Percentiles rank a stretch among this genome's conserved stretches.
phyloP scores from a whole-genome alignment of 2,888 invertebrate genomes.

The Lissonota sp. region DNA sequence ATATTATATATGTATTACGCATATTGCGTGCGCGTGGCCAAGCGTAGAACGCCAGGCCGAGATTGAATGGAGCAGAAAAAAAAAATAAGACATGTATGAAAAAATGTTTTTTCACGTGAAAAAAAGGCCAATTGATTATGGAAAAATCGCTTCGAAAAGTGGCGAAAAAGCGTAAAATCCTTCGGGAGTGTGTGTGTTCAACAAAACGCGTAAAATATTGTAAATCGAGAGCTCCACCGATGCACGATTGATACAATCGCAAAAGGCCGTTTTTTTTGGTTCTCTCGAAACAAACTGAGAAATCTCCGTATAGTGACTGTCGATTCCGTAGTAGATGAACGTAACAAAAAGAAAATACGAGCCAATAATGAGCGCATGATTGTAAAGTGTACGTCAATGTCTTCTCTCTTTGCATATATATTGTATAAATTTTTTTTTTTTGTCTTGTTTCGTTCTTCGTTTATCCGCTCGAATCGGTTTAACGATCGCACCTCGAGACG shows the following conservation, averaged over 20 bases:
- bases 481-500: constrained; percentile 7
- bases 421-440: constrained; percentile 19
- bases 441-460: constrained; percentile 4
- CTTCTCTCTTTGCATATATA: constrained; percentile 25
- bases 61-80: constrained; percentile 5
- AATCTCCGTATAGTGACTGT: too few species aligned
- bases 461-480: constrained; percentile 4
- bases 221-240: not conserved
- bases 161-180: constrained; percentile 11
- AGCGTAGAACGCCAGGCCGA: constrained; percentile 52
- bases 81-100: constrained; percentile 9
- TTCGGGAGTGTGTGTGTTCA: constrained; percentile 2
- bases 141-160: constrained; percentile 32
- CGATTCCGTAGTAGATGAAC: constrained; percentile 4
- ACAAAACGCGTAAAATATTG: constrained; percentile 36
- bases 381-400: constrained; percentile 39
- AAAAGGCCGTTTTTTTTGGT: not conserved
- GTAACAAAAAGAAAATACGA: constrained; percentile 4
- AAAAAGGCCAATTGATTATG: not conserved
- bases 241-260: constrained; percentile 18
- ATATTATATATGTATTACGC: constrained; percentile 58
- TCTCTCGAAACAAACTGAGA: too few species aligned
- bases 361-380: constrained; percentile 33
- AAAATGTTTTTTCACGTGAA: too few species aligned
- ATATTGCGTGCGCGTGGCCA: constrained; percentile 54